phyloP scores from a whole-genome alignment of 2,797 vertebrate genomes.

The Paedocypris micromegethes region DNA sequence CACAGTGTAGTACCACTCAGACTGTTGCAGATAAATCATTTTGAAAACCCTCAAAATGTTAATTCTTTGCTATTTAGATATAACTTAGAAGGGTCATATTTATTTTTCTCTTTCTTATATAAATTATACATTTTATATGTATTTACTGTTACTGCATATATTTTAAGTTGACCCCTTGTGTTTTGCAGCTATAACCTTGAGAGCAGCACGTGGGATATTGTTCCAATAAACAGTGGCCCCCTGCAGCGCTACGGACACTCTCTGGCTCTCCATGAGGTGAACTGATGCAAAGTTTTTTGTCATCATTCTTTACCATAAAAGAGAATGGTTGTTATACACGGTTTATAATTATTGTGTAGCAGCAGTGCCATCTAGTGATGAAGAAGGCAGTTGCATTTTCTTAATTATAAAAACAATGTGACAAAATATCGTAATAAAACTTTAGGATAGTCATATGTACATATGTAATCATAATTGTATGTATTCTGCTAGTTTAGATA shows the following conservation, averaged over 20 bases:
- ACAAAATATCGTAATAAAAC: too few relatives aligned
- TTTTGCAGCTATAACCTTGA: conserved; percentile 89
- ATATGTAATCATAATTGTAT: too few relatives aligned
- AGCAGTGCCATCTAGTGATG: conserved; percentile 8
- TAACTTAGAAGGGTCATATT: not conserved
- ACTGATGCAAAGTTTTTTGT: not conserved
- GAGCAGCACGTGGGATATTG: conserved; percentile 91
- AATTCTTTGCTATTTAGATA: not conserved
- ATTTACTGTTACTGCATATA: not conserved
- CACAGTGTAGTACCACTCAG: too few relatives aligned
- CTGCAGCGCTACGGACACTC: conserved; percentile 94
- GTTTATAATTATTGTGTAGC: not conserved
- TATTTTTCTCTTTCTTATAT: too few relatives aligned
- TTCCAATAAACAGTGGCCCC: conserved; percentile 81
- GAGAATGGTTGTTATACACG: not conserved
- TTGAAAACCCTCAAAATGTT: too few relatives aligned
- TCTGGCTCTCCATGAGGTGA: conserved; percentile 85
- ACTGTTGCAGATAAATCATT: too few relatives aligned
- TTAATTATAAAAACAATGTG: too few relatives aligned
- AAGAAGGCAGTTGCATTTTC: too few relatives aligned
- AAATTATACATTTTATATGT: not conserved
- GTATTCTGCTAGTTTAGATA: too few relatives aligned
- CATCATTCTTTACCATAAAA: too few relatives aligned
- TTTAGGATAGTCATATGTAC: too few relatives aligned
- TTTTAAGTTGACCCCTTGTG: not conserved